phyloP scores from a whole-genome alignment of 2,113 vertebrate genomes.

The Uropsilus gracilis region DNA sequence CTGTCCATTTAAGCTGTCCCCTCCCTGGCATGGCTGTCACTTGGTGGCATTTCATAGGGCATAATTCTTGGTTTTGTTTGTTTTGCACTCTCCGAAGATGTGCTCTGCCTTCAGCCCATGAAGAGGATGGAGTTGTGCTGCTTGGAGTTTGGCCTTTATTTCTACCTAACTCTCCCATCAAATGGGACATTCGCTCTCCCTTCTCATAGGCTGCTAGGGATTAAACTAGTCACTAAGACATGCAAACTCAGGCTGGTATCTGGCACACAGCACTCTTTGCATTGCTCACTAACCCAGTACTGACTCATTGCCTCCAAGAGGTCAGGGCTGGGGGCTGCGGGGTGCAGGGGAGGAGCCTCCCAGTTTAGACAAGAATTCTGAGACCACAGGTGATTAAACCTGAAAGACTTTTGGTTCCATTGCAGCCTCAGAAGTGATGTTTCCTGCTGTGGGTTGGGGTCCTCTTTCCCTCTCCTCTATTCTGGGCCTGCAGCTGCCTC shows the following conservation, averaged over 20 bases:
- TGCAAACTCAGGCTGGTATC: not conserved
- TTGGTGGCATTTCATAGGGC: not conserved
- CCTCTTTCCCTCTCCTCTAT: not conserved
- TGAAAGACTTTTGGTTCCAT: fast-evolving
- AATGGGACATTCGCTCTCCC: not conserved
- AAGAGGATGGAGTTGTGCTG: not conserved
- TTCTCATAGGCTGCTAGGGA: not conserved
- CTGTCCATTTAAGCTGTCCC: fast-evolving
- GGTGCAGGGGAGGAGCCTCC: too few relatives aligned
- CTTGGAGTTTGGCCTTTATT: not conserved
- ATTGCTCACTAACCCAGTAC: not conserved
- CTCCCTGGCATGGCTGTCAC: fast-evolving
- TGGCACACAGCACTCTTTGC: too few relatives aligned
- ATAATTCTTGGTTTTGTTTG: not conserved
- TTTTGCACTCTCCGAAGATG: not conserved
- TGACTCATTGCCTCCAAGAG: not conserved
- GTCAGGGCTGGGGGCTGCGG: not conserved
- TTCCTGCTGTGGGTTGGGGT: not conserved
- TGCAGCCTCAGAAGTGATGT: not conserved
- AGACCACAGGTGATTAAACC: fast-evolving
- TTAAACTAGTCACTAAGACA: not conserved
- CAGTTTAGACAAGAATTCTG: not conserved
- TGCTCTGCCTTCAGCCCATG: not conserved
- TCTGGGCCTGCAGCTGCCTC: not conserved
- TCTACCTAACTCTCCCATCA: not conserved